Evolutionary conservation across 2,888 invertebrate genomes (phyloP), one percentile per base, ranked within the genome.

Genomic region (Euplagia quadripunctaria): DNA sequence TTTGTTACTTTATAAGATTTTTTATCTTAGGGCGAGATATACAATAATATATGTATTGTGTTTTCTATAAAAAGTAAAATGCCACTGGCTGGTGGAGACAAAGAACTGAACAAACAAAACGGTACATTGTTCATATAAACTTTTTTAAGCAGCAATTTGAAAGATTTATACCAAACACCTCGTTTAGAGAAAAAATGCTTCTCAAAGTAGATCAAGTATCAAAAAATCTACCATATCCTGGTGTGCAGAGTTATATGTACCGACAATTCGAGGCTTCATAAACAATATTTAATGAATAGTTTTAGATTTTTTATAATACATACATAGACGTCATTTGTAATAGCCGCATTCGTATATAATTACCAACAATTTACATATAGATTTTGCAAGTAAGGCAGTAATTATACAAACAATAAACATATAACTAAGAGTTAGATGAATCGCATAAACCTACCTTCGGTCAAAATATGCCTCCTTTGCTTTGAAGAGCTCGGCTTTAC

Each of bases 401-500:
- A 68, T 68, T 43, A 46, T 20, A 9, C 31, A 16, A 51, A 17
- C 17, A 51, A 31, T 31, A 8, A 16, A 51, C 14, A 31, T 17
- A 52, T 6, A 55, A 55, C 43, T 14, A 58, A 43, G 17, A 46
- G 41, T 67, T 66, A 67, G n/a, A 61, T 49, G 20, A 61, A 49
- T 42, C 31, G 17, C 20, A 64, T 14, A 52, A 80, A 68, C 82
- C 82, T 91, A 95, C 95, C 95, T 93, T 68, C 93, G 88, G 84
- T 94, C 93, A 70, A 93, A 91, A 86, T 90, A 93, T 82, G 94
- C 94, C 83, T 95, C 93, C 77, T 86, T 88, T n/a, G 94, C 94
- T 66, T 88, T 90, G 77, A 86, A 88, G 58, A 95, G 90, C 78
- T 92, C 95, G 6, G 94, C 88, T 84, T 92, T 94, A 31, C 95